A percentile compares a stretch with the other conserved stretches of the same genome.
These are phyloP conservation scores for Oophaga pumilio DNA, from an alignment of 2,113 vertebrate genomes.

Conservation along the genomic window DNA sequence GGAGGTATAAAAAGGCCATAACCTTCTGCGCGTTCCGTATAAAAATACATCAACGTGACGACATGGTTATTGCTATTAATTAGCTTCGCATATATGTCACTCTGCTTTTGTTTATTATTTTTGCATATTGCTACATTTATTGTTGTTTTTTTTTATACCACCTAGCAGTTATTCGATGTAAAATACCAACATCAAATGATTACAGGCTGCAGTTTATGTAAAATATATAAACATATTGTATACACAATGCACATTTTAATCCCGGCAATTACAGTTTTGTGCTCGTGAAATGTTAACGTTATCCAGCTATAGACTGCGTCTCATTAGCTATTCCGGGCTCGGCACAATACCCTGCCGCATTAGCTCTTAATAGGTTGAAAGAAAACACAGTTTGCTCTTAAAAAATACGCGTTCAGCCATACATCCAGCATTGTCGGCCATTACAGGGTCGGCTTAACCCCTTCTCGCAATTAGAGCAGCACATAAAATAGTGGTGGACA, in stretches of 20 bases:
- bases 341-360: conserved; percentile 19
- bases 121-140: not conserved
- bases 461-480: not conserved
- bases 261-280: conserved; percentile 14
- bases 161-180: conserved; percentile 2
- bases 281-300: conserved; percentile 20
- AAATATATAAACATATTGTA: conserved; percentile 35
- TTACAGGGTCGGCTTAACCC: conserved; percentile 27
- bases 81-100: not conserved
- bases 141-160: not conserved
- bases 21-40: not conserved
- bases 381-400: conserved; percentile 42
- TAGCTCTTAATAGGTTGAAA: conserved; percentile 33
- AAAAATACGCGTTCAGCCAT: conserved; percentile 25
- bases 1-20: no score
- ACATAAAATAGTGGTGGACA: not conserved
- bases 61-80: not conserved
- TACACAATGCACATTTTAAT: conserved; percentile 36
- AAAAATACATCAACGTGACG: not conserved
- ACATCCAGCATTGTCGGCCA: not conserved
- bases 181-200: conserved; percentile 16
- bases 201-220: conserved; percentile 26
- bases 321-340: conserved; percentile 35
- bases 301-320: not conserved
- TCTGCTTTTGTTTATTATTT: not conserved